Evolutionary conservation across 2,797 vertebrate genomes (phyloP).

Genomic region (Falco biarmicus): DNA sequence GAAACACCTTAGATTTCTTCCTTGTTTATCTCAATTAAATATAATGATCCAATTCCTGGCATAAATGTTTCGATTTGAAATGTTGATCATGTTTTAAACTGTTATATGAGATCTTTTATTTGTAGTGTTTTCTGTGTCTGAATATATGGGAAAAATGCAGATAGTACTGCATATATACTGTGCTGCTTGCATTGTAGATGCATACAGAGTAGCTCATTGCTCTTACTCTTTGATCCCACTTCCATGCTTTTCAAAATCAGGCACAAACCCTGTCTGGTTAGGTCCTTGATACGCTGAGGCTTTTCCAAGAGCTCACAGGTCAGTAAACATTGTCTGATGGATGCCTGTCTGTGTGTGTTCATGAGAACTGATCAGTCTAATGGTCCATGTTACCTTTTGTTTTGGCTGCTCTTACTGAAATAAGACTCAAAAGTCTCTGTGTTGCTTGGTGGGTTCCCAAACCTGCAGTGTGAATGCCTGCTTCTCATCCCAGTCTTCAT

Average conservation of each 20-base stretch:
- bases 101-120: not conserved
- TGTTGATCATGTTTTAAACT: not conserved
- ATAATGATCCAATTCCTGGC: not conserved
- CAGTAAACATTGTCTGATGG: conserved; percentile 51
- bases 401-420: not conserved
- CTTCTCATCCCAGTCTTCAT: not conserved
- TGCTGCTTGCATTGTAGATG: fast-evolving
- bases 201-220: not conserved
- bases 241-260: not conserved
- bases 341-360: not conserved
- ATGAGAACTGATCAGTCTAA: conserved; percentile 11
- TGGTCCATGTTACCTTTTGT: conserved; percentile 12
- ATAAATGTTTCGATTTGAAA: not conserved
- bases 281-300: not conserved
- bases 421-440: not conserved
- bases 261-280: not conserved
- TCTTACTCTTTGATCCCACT: not conserved
- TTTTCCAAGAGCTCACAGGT: conserved; percentile 45
- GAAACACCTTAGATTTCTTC: not conserved
- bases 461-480: not conserved
- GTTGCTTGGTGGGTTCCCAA: not conserved
- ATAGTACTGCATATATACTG: not conserved
- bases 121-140: not conserved
- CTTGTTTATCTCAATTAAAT: not conserved
- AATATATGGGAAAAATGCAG: not conserved